phyloP scores from a whole-genome alignment of 2,113 vertebrate genomes.

The Pungitius pungitius region DNA sequence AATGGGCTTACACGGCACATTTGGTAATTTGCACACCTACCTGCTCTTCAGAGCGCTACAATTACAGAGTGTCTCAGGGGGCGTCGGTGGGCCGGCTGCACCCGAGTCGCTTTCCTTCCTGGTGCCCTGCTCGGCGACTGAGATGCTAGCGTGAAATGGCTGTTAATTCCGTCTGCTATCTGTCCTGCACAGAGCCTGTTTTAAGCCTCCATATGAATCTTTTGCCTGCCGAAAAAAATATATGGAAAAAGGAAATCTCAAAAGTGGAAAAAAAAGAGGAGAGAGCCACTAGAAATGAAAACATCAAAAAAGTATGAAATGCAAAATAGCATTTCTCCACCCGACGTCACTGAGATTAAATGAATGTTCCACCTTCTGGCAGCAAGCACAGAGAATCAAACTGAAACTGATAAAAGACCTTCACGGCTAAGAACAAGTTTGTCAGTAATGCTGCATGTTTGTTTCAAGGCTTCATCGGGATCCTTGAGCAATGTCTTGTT shows the following conservation, averaged over 20 bases:
- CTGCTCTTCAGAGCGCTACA: slow-evolving; percentile 82
- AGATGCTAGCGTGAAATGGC: slow-evolving; percentile 80
- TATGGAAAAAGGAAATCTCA: slow-evolving; percentile 52
- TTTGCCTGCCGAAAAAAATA: slow-evolving; percentile 47
- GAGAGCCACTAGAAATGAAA: slow-evolving; percentile 60
- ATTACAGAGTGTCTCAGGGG: slow-evolving; percentile 77
- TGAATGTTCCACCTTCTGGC: slow-evolving; percentile 69
- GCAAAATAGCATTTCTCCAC: slow-evolving; percentile 70
- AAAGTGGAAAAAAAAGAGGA: slow-evolving; percentile 22
- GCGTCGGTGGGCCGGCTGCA: slow-evolving; percentile 58
- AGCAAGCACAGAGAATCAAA: slow-evolving; percentile 52
- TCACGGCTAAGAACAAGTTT: slow-evolving; percentile 25
- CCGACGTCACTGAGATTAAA: slow-evolving; percentile 68
- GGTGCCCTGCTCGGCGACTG: slow-evolving; percentile 66
- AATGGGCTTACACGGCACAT: slow-evolving; percentile 82
- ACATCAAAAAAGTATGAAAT: slow-evolving; percentile 76
- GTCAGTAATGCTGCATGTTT: slow-evolving; percentile 36
- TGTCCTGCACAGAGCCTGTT: slow-evolving; percentile 78
- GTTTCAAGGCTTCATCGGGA: slow-evolving; percentile 25
- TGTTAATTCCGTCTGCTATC: slow-evolving; percentile 83
- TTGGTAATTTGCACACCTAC: slow-evolving; percentile 85
- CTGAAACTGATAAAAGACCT: slow-evolving; percentile 45
- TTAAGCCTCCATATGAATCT: slow-evolving; percentile 75
- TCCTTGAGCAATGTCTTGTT: slow-evolving; percentile 24
- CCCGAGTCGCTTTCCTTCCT: slow-evolving; percentile 63